Conservation (phyloP, 2,888 invertebrate genomes). For the Nomada fucata region DNA sequence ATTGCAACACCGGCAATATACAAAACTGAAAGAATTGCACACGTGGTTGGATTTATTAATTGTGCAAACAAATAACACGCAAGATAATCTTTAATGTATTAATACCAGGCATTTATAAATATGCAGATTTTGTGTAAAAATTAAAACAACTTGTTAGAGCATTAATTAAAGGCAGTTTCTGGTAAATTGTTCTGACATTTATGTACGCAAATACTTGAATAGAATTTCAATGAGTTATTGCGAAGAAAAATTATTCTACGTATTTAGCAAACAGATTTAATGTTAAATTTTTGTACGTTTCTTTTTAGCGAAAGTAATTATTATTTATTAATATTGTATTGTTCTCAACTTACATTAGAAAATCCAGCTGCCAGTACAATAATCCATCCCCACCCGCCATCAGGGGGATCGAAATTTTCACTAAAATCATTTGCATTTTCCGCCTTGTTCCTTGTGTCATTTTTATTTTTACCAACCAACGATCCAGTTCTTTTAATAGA, state of each 20-base stretch:
- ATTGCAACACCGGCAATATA: conserved; percentile 87
- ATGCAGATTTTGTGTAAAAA: neutral
- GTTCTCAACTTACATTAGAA: conserved; percentile 87
- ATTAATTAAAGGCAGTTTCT: neutral
- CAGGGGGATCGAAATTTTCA: conserved; percentile 88
- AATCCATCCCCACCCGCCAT: conserved; percentile 92
- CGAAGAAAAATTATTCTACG: neutral
- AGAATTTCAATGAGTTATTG: neutral
- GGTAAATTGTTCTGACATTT: neutral
- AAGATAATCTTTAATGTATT: too few relatives aligned
- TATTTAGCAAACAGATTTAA: neutral
- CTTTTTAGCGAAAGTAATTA: too few relatives aligned
- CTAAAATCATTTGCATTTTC: neutral
- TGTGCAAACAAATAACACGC: neutral
- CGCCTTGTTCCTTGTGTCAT: neutral
- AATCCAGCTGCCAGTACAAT: conserved; percentile 89
- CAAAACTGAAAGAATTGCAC: conserved; percentile 79
- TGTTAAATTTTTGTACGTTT: neutral
- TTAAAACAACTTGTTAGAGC: neutral
- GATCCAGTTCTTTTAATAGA: neutral
- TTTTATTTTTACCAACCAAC: neutral
- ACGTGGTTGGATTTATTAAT: conserved; percentile 68
- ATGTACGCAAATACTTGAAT: neutral
- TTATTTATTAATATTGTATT: neutral
- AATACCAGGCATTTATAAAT: too few relatives aligned